These are phyloP conservation scores for Athripsodes cinereus DNA, from an alignment of 2,888 invertebrate genomes.

Conservation along the genomic window DNA sequence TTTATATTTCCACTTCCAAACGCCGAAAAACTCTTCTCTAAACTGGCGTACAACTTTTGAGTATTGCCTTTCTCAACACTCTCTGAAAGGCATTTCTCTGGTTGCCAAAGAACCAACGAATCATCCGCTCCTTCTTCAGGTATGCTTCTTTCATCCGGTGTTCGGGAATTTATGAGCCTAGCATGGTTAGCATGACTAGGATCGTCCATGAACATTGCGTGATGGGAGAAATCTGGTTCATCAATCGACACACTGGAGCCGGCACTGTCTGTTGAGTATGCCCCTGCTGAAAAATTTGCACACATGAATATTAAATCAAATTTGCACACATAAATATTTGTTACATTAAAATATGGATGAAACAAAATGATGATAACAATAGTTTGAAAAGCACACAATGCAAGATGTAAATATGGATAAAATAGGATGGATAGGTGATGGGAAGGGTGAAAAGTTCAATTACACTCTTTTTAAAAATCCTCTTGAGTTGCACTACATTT, in stretches of 20 bases:
- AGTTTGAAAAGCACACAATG: too few species aligned
- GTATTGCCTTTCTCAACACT: constrained; percentile 26
- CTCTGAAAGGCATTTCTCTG: constrained; percentile 32
- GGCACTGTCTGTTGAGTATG: constrained; percentile 59
- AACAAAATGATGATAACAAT: too few species aligned
- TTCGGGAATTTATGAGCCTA: constrained; percentile 17
- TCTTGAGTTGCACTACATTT: too few species aligned
- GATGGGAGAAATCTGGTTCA: constrained; percentile 49
- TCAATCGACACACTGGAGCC: constrained; percentile 63
- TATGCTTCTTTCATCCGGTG: constrained; percentile 39
- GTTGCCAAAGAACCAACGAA: constrained; percentile 32
- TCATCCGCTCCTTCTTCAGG: constrained; percentile 59
- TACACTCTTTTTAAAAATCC: too few species aligned
- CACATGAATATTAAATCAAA: background rate
- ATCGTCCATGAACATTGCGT: constrained; percentile 56
- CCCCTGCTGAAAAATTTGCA: constrained; percentile 23
- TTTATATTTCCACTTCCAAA: background rate
- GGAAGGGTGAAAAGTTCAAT: too few species aligned
- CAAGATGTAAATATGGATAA: too few species aligned
- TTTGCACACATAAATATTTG: too few species aligned
- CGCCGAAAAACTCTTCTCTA: background rate
- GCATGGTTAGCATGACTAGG: constrained; percentile 27
- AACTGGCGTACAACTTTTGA: constrained; percentile 11
- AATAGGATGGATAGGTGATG: too few species aligned
- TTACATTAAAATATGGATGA: too few species aligned